Percentiles rank a stretch among this genome's conserved stretches.
These are phyloP conservation scores for Nerophis ophidion DNA, from an alignment of 2,113 vertebrate species.

Conservation along the genomic window DNA sequence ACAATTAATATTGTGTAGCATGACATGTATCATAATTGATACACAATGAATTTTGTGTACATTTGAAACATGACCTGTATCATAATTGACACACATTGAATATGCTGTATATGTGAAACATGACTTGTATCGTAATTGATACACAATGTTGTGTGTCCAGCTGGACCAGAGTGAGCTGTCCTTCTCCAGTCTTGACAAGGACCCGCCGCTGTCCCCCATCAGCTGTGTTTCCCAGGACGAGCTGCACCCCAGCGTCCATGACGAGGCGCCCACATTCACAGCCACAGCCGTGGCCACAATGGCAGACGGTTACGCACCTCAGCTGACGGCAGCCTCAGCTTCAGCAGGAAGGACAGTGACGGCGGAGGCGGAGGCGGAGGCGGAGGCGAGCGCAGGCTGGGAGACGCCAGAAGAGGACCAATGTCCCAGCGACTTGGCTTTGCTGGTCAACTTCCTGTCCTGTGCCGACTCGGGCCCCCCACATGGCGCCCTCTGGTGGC, in stretches of 20 bases:
- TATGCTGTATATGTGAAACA: too few relatives aligned
- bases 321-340: too few relatives aligned
- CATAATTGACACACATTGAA: too few relatives aligned
- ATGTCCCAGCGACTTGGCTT: not conserved
- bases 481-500: not conserved
- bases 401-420: not conserved
- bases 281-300: not conserved
- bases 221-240: conserved; percentile 43
- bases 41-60: too few relatives aligned
- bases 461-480: conserved; percentile 24
- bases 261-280: too few relatives aligned
- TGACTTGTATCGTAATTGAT: too few relatives aligned
- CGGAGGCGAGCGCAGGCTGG: conserved; percentile 9
- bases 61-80: too few relatives aligned
- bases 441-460: conserved; percentile 27
- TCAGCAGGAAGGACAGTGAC: too few relatives aligned
- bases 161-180: not conserved
- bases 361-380: conserved; percentile 1
- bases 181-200: conserved; percentile 14
- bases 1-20: too few relatives aligned
- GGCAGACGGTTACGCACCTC: too few relatives aligned
- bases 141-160: not conserved
- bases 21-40: too few relatives aligned
- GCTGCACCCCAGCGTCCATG: conserved; percentile 37
- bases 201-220: conserved; percentile 67